Conservation (phyloP, 2,113 vertebrate species). For the Rhinopomastus cyanomelas region DNA sequence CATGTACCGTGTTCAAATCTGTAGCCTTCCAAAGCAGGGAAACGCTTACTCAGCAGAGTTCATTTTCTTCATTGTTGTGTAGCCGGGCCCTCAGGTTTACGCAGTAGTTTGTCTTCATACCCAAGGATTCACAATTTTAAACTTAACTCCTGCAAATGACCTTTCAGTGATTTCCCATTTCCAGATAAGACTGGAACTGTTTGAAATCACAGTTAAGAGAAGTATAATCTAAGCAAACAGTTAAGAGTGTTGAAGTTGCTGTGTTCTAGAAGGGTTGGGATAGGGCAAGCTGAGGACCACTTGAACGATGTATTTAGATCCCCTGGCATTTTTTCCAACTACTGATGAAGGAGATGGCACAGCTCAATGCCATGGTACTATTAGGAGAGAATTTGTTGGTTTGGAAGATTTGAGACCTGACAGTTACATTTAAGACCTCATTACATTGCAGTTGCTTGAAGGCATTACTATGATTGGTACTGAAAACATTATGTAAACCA, state of each 20-base stretch:
- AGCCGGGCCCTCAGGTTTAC: neutral
- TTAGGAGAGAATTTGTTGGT: neutral
- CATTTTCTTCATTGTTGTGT: neutral
- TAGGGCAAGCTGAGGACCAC: neutral
- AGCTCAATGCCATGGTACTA: neutral
- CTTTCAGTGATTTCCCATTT: neutral
- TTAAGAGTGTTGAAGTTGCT: neutral
- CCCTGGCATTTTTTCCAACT: neutral
- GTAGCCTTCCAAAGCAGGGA: neutral
- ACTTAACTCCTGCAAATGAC: neutral
- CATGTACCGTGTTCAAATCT: too few relatives aligned
- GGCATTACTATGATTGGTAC: neutral
- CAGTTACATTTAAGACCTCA: neutral
- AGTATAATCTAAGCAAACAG: neutral
- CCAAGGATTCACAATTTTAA: neutral
- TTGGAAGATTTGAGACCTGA: neutral
- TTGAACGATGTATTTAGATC: neutral
- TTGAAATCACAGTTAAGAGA: neutral
- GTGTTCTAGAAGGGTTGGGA: neutral
- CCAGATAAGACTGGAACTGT: neutral
- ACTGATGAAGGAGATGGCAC: neutral
- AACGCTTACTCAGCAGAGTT: neutral
- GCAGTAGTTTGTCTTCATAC: neutral
- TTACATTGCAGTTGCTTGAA: neutral
- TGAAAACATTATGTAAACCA: neutral